Base-by-base conservation (phyloP, 2,888 invertebrate genomes). In the Diarsia dahlii region DNA sequence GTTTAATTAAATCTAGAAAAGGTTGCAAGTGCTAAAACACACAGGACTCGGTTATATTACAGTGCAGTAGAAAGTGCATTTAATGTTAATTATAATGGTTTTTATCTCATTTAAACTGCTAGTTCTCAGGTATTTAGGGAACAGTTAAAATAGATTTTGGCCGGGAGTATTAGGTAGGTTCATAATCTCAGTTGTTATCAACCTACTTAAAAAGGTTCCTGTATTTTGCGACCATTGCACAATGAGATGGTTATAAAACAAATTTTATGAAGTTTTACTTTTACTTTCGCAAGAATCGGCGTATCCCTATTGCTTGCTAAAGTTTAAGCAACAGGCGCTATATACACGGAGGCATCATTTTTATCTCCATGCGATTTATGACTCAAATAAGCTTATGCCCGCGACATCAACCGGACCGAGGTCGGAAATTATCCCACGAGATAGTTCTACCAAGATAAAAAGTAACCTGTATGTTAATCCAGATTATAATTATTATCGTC, bases 1-100 rank as follows among this genome's bases (percentile, higher is more conserved):
- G n/a, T 84, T 74, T 74, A 80, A 84, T 71, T 56, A 69, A 60
- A 72, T 23, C 81, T 75, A 48, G n/a, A 69, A 75, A 84, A 76
- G 54, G 70, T 60, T 46, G 56, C 58, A 48, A 45, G 48, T 18
- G 69, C 52, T 75, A 50, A 70, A 81, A 62, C 52, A 67, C 54
- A 84, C 46, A 76, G 20, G 58, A 58, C 58, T 50, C 15, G n/a
- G 3, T 50, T 56, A 12, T n/a, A 60, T 50, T 46, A 23, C 23
- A 64, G 56, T 15, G 50, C 46, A 72, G 58, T 45, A 46, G 67
- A 71, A 56, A 56, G 60, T 68, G 54, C 71, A 60, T 64, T 46
- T 50, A 65, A 64, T 65, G 20, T 80, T 79, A 68, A 74, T 60
- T 50, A 56, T 52, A 78, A 60, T 39, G 9, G 54, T 23, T 23